Percentiles rank a stretch among this genome's conserved stretches.
These are phyloP conservation scores for Aproaerema taeniolella DNA, from an alignment of 2,888 invertebrate species.

Conservation along the genomic window DNA sequence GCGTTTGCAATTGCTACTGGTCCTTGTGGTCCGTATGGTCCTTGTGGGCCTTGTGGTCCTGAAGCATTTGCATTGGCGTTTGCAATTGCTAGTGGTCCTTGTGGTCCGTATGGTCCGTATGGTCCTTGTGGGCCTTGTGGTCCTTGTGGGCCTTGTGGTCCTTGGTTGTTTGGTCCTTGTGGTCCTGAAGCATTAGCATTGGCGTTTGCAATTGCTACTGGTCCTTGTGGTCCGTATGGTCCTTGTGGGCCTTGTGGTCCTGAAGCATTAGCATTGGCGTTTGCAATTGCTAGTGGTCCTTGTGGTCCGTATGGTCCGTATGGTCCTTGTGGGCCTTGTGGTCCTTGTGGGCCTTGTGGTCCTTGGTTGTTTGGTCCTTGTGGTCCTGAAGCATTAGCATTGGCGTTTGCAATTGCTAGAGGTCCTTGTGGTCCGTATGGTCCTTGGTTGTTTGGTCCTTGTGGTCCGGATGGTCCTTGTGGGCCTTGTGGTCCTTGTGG, in stretches of 20 bases:
- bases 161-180: slow-evolving; percentile 3
- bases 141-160: background rate
- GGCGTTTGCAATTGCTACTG: background rate
- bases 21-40: no score
- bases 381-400: no score
- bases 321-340: background rate
- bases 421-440: slow-evolving; percentile 2
- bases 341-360: slow-evolving; percentile 2
- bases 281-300: slow-evolving; percentile 1
- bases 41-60: no score
- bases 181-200: no score
- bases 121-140: no score
- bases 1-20: no score
- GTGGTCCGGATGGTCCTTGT: no score
- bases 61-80: no score
- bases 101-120: no score
- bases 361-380: slow-evolving; percentile 7
- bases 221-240: background rate
- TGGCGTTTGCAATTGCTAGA: no score
- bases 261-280: slow-evolving; percentile 5
- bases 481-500: slow-evolving; percentile 13
- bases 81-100: no score
- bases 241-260: background rate
- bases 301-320: background rate
- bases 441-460: background rate